Conservation (phyloP, 2,113 vertebrate species). For the Antennarius striatus region DNA sequence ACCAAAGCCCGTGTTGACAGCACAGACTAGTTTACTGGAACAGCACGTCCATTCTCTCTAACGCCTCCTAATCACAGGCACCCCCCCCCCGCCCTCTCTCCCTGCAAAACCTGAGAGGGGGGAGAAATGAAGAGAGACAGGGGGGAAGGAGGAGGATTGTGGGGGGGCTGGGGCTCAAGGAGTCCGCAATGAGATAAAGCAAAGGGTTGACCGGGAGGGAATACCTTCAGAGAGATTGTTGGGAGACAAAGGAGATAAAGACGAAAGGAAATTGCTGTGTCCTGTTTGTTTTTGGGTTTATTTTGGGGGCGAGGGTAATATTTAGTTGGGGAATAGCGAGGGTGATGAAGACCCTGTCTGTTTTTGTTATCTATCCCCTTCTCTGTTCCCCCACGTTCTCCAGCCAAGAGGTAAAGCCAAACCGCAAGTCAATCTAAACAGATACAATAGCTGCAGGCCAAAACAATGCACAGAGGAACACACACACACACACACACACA, state of each 20-base stretch:
- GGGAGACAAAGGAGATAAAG: slow-evolving; percentile 38
- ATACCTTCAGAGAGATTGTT: slow-evolving; percentile 12
- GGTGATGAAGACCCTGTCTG: slow-evolving; percentile 61
- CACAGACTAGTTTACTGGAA: slow-evolving; percentile 90
- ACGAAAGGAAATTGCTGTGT: slow-evolving; percentile 36
- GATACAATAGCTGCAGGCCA: slow-evolving; percentile 76
- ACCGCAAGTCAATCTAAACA: slow-evolving; percentile 74
- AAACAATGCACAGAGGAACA: slow-evolving; percentile 69
- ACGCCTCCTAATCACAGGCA: slow-evolving; percentile 76
- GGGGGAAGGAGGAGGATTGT: slow-evolving; percentile 21
- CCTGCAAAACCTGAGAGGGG: slow-evolving; percentile 58
- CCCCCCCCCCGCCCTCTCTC: slow-evolving; percentile 66
- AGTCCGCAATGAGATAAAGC: slow-evolving; percentile 38
- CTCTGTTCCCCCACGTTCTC: slow-evolving; percentile 44
- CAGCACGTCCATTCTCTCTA: slow-evolving; percentile 91
- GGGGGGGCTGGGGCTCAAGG: background rate
- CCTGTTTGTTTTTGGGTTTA: slow-evolving; percentile 41
- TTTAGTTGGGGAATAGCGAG: too few relatives aligned
- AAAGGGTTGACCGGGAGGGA: slow-evolving; percentile 42
- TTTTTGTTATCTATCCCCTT: slow-evolving; percentile 52
- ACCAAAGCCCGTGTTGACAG: slow-evolving; percentile 96
- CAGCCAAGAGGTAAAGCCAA: slow-evolving; percentile 70
- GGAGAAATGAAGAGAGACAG: slow-evolving; percentile 61
- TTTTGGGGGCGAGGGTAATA: slow-evolving; percentile 3
- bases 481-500: slow-evolving; percentile 26